Percentiles rank a stretch among this genome's conserved stretches.
phyloP scores from a whole-genome alignment of 2,797 vertebrate species.

The Amazona finschi region DNA sequence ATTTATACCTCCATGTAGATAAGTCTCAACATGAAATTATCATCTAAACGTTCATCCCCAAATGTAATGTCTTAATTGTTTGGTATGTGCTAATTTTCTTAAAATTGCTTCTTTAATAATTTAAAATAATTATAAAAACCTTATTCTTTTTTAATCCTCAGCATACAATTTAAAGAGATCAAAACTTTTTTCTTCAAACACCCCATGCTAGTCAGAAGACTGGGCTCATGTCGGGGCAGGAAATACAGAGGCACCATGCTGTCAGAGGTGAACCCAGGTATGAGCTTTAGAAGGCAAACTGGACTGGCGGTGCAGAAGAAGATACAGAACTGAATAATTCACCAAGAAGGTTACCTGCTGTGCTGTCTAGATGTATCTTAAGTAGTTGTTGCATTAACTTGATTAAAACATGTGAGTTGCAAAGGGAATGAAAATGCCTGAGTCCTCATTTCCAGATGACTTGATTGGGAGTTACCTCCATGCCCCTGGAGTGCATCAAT shows the following conservation, averaged over 20 bases:
- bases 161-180: background rate
- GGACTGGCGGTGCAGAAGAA: background rate
- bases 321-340: background rate
- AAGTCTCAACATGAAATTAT: background rate
- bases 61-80: background rate
- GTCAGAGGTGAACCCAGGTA: background rate
- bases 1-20: background rate
- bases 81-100: background rate
- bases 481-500: constrained; percentile 15
- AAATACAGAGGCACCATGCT: background rate
- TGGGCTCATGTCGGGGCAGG: background rate
- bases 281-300: background rate
- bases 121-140: background rate
- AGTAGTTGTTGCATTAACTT: background rate
- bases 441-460: background rate
- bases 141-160: background rate
- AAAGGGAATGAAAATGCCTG: constrained; percentile 31
- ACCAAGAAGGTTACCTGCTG: background rate
- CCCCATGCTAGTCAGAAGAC: background rate
- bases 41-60: background rate
- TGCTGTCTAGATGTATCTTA: background rate
- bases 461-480: constrained; percentile 8
- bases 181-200: background rate
- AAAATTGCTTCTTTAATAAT: background rate
- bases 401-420: constrained; percentile 30